Evolutionary conservation across 2,797 vertebrate species (phyloP), one percentile per base, ranked within the genome.

Genomic region (Arvicola amphibius): DNA sequence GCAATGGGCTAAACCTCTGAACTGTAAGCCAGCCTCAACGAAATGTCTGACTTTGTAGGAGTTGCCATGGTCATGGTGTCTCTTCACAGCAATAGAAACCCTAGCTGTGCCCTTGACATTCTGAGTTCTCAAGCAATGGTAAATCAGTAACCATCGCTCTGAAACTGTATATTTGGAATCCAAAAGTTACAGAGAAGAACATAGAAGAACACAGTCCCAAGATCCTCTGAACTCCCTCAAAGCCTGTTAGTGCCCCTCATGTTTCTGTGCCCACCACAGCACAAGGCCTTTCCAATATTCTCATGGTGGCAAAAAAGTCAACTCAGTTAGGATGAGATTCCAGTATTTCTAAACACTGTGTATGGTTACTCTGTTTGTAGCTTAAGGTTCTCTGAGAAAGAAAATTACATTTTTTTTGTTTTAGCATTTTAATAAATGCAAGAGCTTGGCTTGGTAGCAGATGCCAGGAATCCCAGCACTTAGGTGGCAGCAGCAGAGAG

Each of bases 401-500:
- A 65, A 93, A 87, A 80, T 94, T 89, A 90, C 12, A 23, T 25
- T 80, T 29, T 53, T 87, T 97, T 78, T 96, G 37, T 87, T 94
- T 97, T 94, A 83, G 56, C 81, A 73, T 92, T 92, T 96, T 94
- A 93, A 91, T 86, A 88, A 94, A n/a, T 93, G 21, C 43, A 34
- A 69, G 92, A 40, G 48, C 46, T 73, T 27, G n/a, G 46, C 23
- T 53, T 43, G 34, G 69, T 59, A 40, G 51, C 17, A n/a, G 67
- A 56, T 29, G 25, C n/a, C 13, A 29, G 51, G 12, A 56, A 56
- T 73, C 29, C 79, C 21, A 73, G 48, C 23, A 53, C n/a, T 53
- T 37, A 48, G 14, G 65, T 34, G 81, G 85, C n/a, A n/a, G 46
- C 4, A 23, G 46, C 37, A 80, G 63, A 46, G 21, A 14, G 32